These are phyloP conservation scores for Clamator glandarius DNA, from an alignment of 2,797 vertebrate species.

Conservation along the genomic window DNA sequence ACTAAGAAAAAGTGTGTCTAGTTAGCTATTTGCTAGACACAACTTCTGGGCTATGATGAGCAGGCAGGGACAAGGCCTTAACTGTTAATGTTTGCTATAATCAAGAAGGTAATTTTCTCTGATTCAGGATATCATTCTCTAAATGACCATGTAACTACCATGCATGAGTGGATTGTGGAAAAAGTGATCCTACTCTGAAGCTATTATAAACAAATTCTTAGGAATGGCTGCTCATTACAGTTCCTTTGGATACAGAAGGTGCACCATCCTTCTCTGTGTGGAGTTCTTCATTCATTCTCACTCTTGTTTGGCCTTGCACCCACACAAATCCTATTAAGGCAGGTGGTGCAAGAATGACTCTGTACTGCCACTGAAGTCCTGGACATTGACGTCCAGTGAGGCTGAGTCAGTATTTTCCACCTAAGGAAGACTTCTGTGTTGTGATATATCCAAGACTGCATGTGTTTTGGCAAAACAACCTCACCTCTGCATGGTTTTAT, in stretches of 20 bases:
- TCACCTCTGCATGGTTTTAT: not conserved
- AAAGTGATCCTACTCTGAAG: not conserved
- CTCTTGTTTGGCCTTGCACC: not conserved
- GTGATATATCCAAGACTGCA: not conserved
- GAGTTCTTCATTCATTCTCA: not conserved
- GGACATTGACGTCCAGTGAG: not conserved
- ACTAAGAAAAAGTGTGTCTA: not conserved
- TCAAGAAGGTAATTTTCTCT: not conserved
- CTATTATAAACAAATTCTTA: not conserved
- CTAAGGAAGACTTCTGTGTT: not conserved
- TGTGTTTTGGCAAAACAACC: not conserved
- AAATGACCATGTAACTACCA: not conserved
- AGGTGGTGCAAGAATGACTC: not conserved
- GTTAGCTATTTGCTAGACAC: not conserved
- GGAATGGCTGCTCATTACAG: not conserved
- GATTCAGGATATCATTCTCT: not conserved
- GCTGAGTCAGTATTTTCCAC: not conserved
- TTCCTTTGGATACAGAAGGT: not conserved
- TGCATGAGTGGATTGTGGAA: not conserved
- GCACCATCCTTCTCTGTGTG: not conserved
- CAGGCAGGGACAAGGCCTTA: not conserved
- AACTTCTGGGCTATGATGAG: not conserved
- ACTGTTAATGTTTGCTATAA: not conserved
- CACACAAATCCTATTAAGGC: not conserved
- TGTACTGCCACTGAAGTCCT: not conserved